Base-by-base conservation (phyloP, 2,113 vertebrate species). In the Callipepla squamata region DNA sequence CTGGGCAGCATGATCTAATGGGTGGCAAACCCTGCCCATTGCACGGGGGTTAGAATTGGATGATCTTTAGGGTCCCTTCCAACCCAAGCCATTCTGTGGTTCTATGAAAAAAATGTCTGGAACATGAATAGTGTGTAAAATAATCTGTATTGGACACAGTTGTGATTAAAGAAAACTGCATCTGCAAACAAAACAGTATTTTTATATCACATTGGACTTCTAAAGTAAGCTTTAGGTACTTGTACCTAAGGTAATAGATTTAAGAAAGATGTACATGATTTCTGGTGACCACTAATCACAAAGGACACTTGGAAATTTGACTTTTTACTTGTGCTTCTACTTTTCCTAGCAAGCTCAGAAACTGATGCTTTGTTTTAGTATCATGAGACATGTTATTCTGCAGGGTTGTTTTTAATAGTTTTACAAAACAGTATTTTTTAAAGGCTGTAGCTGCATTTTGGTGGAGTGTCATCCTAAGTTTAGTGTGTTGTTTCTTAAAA, bases 41-140 rank as follows among this genome's bases (percentile, higher is more conserved):
- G 51, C 51, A 28, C 13, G 51, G 25, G 51, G 48, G 23, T 53
- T 53, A 28, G 51, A 16, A 28, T 11, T 53, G 51, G 26, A 8
- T 26, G 51, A 28, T 26, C 26, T 53, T 26, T 53, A 53, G 14
- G 26, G 51, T 53, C 51, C 51, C 51, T 53, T 53, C 51, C 51
- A 53, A 28, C 51, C 26, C 25, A 53, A 53, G 15, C 26, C 23
- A 28, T 28, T 53, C 51, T 16, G 9, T 53, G 51, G 16, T 53
- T 53, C 51, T 53, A 28, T 53, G 51, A 28, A 57, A 68, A 68
- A 44, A 47, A 53, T 62, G 69, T 63, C 77, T 68, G 66, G 40
- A 19, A 94, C 85, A 45, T 44, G 77, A 79, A 40, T 51, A 74
- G 40, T 47, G 66, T 81, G 83, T 93, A 91, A 96, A 92, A 96